Base-by-base conservation (phyloP, 2,113 vertebrate species). In the Columbina picui region DNA sequence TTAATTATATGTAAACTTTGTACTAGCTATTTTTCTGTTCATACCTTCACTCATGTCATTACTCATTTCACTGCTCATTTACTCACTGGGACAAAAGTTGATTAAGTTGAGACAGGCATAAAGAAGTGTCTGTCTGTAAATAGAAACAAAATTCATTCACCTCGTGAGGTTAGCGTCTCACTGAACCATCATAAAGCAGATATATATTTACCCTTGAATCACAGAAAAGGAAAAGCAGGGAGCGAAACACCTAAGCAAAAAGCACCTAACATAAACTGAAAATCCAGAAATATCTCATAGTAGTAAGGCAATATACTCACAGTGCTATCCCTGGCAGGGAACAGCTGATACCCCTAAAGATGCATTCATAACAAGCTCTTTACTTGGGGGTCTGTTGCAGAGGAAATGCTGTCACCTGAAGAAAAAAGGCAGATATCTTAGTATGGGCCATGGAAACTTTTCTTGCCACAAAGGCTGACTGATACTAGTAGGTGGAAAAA, bases 301-400 rank as follows among this genome's bases (percentile, higher is more conserved):
- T 4, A 13, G 75, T 12, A 77, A 73, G 32, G 52, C 60, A 84
- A 20, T 38, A 49, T 26, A 26, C 29, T 91, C n/a, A 47, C 11
- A 1, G 12, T 50, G 39, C 27, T 14, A 30, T 23, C 41, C 11
- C 3, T 25, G 70, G 10, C 7, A 14, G 49, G 41, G 8, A 71
- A 30, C 15, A 71, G 80, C 34, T 53, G 27, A 3, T 4, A 13
- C 5, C 25, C 15, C 49, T 32, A 36, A 34, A 74, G 69, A 52
- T 47, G 38, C 9, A 6, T 6, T 52, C 50, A 25, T 9, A 6
- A 52, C 30, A 36, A 59, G 47, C 41, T n/a, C 0, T 0, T n/a
- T 78, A 5, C n/a, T 22, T 53, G 63, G 85, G 55, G 61, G 49
- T 49, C 10, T 57, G 73, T 27, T 84, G 69, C 65, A 82, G 9